Evolutionary conservation across 2,797 vertebrate species (phyloP).

Genomic region (Onychomys torridus): DNA sequence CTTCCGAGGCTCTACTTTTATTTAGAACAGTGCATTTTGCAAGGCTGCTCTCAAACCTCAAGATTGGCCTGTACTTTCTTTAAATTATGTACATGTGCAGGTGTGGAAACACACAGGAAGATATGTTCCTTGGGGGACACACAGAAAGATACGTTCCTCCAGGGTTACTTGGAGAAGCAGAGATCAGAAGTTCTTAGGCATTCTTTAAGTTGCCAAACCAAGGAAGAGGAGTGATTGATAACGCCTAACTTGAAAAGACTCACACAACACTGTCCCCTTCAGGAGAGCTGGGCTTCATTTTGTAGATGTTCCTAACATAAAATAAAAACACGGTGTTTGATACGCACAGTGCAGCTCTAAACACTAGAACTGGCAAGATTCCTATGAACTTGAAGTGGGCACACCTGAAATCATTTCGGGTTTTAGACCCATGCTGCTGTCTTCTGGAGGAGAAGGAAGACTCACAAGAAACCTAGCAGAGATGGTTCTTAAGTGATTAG

Average conservation of each 20-base stretch:
- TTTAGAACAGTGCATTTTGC: slow-evolving; percentile 55
- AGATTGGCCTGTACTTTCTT: slow-evolving; percentile 64
- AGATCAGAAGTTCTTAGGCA: background rate
- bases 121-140: background rate
- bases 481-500: background rate
- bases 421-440: background rate
- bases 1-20: background rate
- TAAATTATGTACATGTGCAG: slow-evolving; percentile 14
- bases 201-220: background rate
- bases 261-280: background rate
- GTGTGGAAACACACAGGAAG: background rate
- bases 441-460: background rate
- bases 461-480: background rate
- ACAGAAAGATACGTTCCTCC: background rate
- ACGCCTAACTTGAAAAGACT: slow-evolving; percentile 43
- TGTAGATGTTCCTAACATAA: background rate
- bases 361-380: slow-evolving; percentile 48
- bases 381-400: slow-evolving; percentile 34
- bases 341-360: background rate
- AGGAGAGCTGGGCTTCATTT: background rate
- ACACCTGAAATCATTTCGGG: background rate
- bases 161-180: background rate
- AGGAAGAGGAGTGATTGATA: background rate
- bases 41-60: slow-evolving; percentile 67
- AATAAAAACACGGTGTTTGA: slow-evolving; percentile 42